These are phyloP conservation scores for Echeneis naucrates DNA, from an alignment of 2,797 vertebrate genomes.

Conservation along the genomic window DNA sequence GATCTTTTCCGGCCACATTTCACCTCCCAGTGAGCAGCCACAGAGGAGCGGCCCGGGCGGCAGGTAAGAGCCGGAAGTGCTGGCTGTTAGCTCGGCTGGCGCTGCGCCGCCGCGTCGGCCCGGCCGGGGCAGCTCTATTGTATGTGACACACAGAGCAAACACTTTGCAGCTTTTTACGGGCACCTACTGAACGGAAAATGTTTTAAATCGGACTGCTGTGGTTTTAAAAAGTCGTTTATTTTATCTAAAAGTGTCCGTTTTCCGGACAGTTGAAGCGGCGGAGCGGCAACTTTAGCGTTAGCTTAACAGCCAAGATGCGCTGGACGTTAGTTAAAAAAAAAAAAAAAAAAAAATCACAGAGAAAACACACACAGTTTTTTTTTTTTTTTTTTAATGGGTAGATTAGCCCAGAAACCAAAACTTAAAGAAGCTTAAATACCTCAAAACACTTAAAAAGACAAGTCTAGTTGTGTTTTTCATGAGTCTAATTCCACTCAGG, in stretches of 20 bases:
- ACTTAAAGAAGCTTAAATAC: accelerated
- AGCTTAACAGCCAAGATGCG: constrained; percentile 27
- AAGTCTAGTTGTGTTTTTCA: too few relatives aligned
- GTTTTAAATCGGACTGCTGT: not conserved
- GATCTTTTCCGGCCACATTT: not conserved
- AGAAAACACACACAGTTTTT: not conserved
- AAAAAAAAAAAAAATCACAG: not conserved
- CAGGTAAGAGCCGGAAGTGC: constrained; percentile 62
- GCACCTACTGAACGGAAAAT: accelerated
- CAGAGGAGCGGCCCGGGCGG: constrained; percentile 23
- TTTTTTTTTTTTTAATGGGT: accelerated
- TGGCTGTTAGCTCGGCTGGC: constrained; percentile 25
- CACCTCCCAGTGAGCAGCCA: not conserved
- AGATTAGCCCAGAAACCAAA: accelerated
- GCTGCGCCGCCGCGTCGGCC: constrained; percentile 12
- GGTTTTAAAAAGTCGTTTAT: accelerated
- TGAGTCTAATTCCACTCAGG: too few relatives aligned
- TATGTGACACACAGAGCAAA: not conserved
- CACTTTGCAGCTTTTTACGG: not conserved
- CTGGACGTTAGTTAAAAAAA: not conserved
- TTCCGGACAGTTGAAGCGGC: not conserved
- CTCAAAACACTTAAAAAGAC: too few relatives aligned
- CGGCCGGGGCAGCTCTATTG: not conserved
- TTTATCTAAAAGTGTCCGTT: not conserved
- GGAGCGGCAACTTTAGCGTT: constrained; percentile 27